Base-by-base conservation (phyloP, 2,797 vertebrate species). In the Myripristis jacobus region DNA sequence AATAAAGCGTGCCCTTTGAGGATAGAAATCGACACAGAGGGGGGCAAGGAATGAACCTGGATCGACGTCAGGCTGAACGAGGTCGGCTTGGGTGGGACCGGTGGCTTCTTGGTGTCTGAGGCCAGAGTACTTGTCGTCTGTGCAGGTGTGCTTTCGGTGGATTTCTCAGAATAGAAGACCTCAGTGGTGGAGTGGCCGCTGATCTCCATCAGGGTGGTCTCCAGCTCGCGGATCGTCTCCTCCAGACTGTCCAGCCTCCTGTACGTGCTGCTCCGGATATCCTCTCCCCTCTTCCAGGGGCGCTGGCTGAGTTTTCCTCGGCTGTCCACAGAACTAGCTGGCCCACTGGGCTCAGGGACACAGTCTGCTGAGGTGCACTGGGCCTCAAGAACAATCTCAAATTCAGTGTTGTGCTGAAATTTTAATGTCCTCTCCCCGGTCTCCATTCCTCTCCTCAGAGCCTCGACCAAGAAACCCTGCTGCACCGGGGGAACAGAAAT, bases 201-300 rank as follows among this genome's bases (percentile, higher is more conserved):
- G 85, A 98, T 94, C 90, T 97, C 94, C 25, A 89, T 94, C 84
- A 99, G 90, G 56, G 96, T 95, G 71, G 94, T 94, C 80, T 99
- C 97, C 87, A 99, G 92, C 86, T 97, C 95, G 2, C 90, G 92
- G 67, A 99, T 96, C 0, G 94, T 98, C 84, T 99, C 97, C 83
- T 99, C 97, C 82, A 98, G 91, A 87, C 95, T 97, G 82, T 96
- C 96, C 87, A 96, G 86, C 1, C 91, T 90, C 83, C 80, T 91
- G 86, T 94, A 97, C 0, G 96, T 94, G 78, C 88, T 95, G 69
- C 63, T 88, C 0, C 87, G 92, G 63, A 97, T 90, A 71, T 95
- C 94, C 50, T 87, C 81, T 3, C 66, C 58, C 21, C 8, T 55
- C 21, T 62, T 83, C 34, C n/a, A 34, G 19, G 36, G n/a, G 50